A percentile compares a stretch with the other conserved stretches of the same genome.
These are phyloP conservation scores for Gobio gobio DNA, from an alignment of 2,113 vertebrate genomes.

Conservation along the genomic window DNA sequence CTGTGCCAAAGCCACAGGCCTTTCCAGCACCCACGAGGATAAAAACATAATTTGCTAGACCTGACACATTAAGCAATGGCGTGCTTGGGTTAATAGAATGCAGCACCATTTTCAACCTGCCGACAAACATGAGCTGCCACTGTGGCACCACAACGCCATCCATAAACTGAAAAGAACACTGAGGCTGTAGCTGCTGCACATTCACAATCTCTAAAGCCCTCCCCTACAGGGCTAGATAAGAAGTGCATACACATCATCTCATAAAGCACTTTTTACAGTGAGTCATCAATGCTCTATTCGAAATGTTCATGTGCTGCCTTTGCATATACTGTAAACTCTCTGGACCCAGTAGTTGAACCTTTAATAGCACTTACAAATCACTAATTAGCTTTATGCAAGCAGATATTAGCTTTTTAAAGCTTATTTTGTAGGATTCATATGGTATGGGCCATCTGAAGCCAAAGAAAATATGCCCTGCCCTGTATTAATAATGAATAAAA, in stretches of 20 bases:
- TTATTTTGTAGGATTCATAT: not conserved
- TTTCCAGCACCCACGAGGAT: constrained; percentile 1
- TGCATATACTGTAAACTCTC: not conserved
- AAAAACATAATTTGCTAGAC: constrained; percentile 42
- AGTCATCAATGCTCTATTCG: not conserved
- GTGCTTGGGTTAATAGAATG: constrained; percentile 48
- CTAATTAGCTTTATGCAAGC: not conserved
- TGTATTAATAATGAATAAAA: not conserved
- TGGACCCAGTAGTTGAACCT: not conserved
- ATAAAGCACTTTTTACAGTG: not conserved
- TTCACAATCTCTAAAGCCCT: not conserved
- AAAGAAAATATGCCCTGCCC: not conserved
- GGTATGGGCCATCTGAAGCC: not conserved
- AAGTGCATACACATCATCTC: constrained; percentile 8
- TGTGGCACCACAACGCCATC: constrained; percentile 16
- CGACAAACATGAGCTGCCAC: constrained; percentile 44
- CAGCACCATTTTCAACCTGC: constrained; percentile 42
- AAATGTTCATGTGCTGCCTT: not conserved
- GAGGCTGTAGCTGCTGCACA: not conserved
- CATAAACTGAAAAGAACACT: constrained; percentile 38
- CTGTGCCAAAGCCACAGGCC: constrained; percentile 11
- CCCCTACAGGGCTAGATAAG: constrained; percentile 17
- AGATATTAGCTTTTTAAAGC: not conserved
- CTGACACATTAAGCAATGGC: constrained; percentile 40
- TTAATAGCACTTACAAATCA: not conserved